Evolutionary conservation across 1,140 invertebrate genomes (phyloP).

Genomic region (Thaumatotibia leucotreta): DNA sequence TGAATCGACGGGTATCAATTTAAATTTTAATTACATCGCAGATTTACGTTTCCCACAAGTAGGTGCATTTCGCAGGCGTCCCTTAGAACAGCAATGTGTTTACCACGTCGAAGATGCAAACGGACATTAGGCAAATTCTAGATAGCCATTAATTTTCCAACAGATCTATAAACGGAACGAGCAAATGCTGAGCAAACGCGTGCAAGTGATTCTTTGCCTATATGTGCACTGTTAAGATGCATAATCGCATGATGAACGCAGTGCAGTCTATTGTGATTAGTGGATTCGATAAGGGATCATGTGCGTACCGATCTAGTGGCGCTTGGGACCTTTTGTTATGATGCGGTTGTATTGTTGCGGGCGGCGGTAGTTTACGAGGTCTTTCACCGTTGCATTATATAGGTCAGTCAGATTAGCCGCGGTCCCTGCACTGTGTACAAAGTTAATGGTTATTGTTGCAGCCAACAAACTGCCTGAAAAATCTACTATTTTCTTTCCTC

Average conservation of each 20-base stretch:
- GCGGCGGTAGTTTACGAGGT: slow-evolving; percentile 71
- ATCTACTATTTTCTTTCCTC: too few species aligned
- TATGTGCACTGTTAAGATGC: not conserved
- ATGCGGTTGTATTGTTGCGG: slow-evolving; percentile 43
- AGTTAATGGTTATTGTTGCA: not conserved
- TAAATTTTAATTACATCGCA: too few species aligned
- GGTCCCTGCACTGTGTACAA: slow-evolving; percentile 29
- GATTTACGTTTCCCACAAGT: too few species aligned
- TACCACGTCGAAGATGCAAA: not conserved
- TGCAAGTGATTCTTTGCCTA: not conserved
- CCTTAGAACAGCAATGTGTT: not conserved
- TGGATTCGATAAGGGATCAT: not conserved
- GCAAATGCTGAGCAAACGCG: not conserved
- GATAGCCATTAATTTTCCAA: slow-evolving; percentile 9
- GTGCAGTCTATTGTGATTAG: not conserved
- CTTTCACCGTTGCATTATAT: slow-evolving; percentile 71
- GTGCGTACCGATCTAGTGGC: not conserved
- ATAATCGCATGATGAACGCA: slow-evolving; percentile 5
- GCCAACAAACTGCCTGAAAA: not conserved
- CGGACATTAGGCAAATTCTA: not conserved
- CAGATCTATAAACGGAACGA: not conserved
- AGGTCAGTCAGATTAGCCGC: slow-evolving; percentile 72
- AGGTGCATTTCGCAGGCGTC: too few species aligned
- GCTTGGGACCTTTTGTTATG: not conserved
- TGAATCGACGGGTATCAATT: too few species aligned